These are phyloP conservation scores for Metopolophium dirhodum DNA, from an alignment of 1,140 invertebrate species.

Conservation along the genomic window DNA sequence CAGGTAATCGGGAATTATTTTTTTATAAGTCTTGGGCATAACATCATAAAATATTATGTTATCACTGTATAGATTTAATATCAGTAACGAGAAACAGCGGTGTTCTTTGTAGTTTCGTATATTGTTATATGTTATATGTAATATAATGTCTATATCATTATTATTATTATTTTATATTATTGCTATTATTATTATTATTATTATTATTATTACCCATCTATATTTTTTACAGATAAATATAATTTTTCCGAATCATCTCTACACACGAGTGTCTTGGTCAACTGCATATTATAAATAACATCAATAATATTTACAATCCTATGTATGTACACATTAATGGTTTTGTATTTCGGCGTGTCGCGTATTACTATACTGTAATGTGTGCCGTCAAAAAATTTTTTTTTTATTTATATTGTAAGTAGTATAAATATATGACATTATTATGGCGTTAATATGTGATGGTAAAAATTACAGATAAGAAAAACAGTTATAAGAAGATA, in stretches of 20 bases:
- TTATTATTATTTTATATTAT: no score
- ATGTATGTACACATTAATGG: background rate
- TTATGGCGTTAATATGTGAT: no score
- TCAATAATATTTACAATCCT: background rate
- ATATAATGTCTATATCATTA: no score
- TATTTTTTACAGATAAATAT: background rate
- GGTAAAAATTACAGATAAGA: no score
- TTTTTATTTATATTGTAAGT: no score
- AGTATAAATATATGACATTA: no score
- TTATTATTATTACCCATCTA: background rate
- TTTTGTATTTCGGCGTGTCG: no score
- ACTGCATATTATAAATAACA: background rate
- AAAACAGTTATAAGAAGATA: no score
- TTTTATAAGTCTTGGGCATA: background rate
- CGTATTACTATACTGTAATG: no score
- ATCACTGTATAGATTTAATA: background rate
- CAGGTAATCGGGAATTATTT: background rate
- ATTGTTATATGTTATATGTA: background rate
- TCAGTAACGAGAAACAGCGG: background rate
- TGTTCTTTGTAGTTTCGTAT: background rate
- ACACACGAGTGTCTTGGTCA: background rate
- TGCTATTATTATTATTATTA: no score
- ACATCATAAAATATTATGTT: background rate
- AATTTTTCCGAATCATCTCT: background rate
- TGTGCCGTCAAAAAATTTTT: no score